Conservation (phyloP, 2,113 vertebrate genomes). For the Pterocles orientalis region DNA sequence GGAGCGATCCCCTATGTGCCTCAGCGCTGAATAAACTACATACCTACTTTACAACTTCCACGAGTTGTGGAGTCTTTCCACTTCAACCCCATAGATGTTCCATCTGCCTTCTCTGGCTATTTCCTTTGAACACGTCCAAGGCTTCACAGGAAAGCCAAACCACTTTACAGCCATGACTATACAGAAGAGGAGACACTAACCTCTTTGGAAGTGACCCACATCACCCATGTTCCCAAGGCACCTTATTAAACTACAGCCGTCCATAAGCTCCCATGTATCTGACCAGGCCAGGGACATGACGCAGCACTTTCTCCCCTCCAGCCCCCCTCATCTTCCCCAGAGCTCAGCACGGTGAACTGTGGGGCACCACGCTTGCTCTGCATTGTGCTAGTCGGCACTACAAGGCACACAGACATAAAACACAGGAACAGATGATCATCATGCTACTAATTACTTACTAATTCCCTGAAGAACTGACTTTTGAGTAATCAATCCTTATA, state of each 20-base stretch:
- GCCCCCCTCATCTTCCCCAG: neutral
- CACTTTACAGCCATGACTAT: neutral
- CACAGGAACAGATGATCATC: neutral
- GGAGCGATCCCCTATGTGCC: no score
- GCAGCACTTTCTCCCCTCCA: neutral
- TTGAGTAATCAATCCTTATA: neutral
- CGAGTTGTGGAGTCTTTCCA: no score
- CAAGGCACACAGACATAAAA: neutral
- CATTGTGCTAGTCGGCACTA: neutral
- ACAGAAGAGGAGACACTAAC: neutral
- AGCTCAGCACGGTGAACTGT: fast-evolving
- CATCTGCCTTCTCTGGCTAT: neutral
- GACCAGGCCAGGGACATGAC: fast-evolving
- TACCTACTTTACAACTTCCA: no score
- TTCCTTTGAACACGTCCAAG: neutral
- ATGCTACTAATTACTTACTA: neutral
- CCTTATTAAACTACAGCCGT: neutral
- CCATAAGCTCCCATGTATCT: neutral
- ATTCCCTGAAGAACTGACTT: neutral
- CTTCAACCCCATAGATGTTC: neutral
- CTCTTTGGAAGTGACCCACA: fast-evolving
- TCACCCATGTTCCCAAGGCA: neutral
- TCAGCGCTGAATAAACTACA: no score
- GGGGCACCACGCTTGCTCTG: no score
- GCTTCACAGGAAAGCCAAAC: neutral